Evolutionary conservation across 2,797 vertebrate species (phyloP), one percentile per base, ranked within the genome.

Genomic region (Gobio occitaniae): DNA sequence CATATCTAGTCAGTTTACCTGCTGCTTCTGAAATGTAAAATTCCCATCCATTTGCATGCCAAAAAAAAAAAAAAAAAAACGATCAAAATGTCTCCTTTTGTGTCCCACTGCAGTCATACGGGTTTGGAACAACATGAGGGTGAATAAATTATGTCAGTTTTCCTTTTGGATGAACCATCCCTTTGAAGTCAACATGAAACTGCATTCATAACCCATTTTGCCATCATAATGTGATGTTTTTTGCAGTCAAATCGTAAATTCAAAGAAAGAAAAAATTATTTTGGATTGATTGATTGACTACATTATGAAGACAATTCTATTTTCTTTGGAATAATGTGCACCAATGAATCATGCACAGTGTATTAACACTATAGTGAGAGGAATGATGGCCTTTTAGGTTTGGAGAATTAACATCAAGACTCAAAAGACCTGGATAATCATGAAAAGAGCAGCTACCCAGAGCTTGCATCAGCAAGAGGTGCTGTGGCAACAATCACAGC

Each of bases 111-210:
- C 9, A 44, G n/a, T 19, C 76, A 29, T 44, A 29, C 4, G 1
- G 1, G 13, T 25, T 44, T 77, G 36, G 75, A 25, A 61, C 54
- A 77, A 77, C 74, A 78, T 25, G 36, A 78, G 54, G 75, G 54
- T 44, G 21, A 44, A 61, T 78, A 61, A 61, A 61, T 77, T 1
- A n/a, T 41, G 52, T 1, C 11, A 56, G 41, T 38, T 41, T 59
- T n/a, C 12, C 10, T 77, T 77, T 59, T 41, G 75, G 36, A 36
- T 59, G 54, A 77, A 25, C 36, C 25, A 56, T 61, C 15, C 54
- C 75, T 78, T 78, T 78, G 21, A 78, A 61, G 36, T 61, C 21
- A 78, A 44, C 54, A 78, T 44, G 54, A 61, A 78, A 78, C 21
- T 44, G 54, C 54, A 78, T 77, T 61, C 54, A 61, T 44, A 25